phyloP scores from a whole-genome alignment of 2,113 vertebrate genomes.

The Urocitellus parryii region DNA sequence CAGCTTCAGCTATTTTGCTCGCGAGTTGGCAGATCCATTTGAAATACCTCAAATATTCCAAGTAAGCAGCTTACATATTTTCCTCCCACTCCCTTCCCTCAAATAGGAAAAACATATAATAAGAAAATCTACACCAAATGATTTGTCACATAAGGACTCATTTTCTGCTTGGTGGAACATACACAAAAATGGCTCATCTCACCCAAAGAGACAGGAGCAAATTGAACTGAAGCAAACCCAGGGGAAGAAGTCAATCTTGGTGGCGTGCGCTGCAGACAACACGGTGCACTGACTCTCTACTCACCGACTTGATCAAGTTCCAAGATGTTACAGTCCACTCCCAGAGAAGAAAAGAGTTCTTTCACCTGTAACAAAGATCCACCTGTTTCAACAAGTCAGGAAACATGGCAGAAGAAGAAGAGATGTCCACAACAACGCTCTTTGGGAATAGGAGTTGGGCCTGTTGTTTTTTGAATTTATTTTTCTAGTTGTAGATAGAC shows the following conservation, averaged over 20 bases:
- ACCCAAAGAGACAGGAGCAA: background rate
- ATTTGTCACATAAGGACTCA: background rate
- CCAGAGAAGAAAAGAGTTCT: constrained; percentile 93
- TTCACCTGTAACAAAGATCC: constrained; percentile 91
- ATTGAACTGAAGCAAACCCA: background rate
- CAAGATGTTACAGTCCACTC: constrained; percentile 90
- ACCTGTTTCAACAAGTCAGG: background rate
- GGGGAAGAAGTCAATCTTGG: background rate
- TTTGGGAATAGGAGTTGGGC: background rate
- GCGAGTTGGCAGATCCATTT: background rate
- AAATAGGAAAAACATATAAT: constrained; percentile 20
- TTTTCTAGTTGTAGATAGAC: too few species aligned
- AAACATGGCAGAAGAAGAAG: background rate
- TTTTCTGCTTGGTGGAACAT: background rate
- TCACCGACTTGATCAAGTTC: constrained; percentile 95
- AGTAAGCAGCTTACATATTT: background rate
- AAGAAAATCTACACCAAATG: constrained; percentile 12
- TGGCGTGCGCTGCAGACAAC: background rate
- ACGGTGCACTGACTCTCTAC: constrained; percentile 58
- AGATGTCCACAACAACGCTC: background rate
- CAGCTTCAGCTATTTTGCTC: background rate
- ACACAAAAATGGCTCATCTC: background rate
- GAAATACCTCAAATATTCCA: background rate
- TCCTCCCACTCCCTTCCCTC: background rate
- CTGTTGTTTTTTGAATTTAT: background rate